Evolutionary conservation across 2,888 invertebrate species (phyloP).

Genomic region (Orchesella flavescens): DNA sequence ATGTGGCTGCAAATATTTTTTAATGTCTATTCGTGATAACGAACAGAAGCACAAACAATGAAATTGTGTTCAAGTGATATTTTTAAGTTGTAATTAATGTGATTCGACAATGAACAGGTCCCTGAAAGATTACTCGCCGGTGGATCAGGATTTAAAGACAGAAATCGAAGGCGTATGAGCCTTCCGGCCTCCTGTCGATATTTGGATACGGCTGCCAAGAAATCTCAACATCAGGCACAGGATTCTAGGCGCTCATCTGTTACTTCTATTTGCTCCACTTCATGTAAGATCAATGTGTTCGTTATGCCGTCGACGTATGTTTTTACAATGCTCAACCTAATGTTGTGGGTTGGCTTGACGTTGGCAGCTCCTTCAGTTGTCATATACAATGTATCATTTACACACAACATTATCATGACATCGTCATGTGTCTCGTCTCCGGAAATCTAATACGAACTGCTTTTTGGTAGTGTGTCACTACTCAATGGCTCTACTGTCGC

Average conservation of each 20-base stretch:
- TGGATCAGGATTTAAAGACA: constrained; percentile 73
- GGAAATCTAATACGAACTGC: too few relatives aligned
- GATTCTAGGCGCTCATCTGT: constrained; percentile 73
- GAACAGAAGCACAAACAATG: not conserved
- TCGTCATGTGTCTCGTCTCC: too few relatives aligned
- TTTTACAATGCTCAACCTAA: not conserved
- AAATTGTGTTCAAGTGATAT: not conserved
- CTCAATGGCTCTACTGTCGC: too few relatives aligned
- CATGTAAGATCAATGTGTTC: constrained; percentile 72
- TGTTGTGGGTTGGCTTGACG: not conserved
- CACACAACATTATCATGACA: too few relatives aligned
- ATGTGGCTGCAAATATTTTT: constrained; percentile 3
- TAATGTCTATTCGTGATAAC: not conserved
- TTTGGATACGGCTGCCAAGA: constrained; percentile 72
- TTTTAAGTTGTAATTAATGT: constrained; percentile 7
- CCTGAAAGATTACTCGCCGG: constrained; percentile 73
- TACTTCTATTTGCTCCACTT: constrained; percentile 73
- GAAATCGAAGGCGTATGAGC: constrained; percentile 73
- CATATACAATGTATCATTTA: not conserved
- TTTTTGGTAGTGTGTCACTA: too few relatives aligned
- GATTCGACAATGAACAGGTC: constrained; percentile 67
- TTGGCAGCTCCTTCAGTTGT: not conserved
- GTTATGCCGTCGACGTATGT: constrained; percentile 1
- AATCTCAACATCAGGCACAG: constrained; percentile 68
- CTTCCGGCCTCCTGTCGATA: constrained; percentile 73